phyloP scores from a whole-genome alignment of 1,140 invertebrate species.

The Bombus terrestris region DNA sequence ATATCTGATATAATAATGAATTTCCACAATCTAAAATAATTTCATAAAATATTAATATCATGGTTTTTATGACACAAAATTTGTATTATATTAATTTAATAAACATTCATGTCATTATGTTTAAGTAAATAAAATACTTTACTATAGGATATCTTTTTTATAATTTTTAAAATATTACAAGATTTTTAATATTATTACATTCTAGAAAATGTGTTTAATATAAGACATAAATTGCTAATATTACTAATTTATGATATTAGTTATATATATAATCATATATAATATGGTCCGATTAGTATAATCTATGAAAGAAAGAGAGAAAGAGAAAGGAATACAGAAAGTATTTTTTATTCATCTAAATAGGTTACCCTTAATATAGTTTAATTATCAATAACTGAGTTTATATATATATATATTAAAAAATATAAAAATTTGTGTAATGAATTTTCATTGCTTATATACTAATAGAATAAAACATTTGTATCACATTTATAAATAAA shows the following conservation, averaged over 20 bases:
- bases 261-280: too few relatives aligned
- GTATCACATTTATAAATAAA: not conserved
- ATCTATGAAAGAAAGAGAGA: too few relatives aligned
- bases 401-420: not conserved
- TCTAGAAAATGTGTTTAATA: not conserved
- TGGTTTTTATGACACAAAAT: not conserved
- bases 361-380: not conserved
- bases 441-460: not conserved
- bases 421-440: not conserved
- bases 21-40: slow-evolving; percentile 74
- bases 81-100: not conserved
- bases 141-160: not conserved
- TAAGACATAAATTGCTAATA: not conserved
- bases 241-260: too few relatives aligned
- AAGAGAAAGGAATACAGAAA: too few relatives aligned
- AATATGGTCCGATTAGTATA: too few relatives aligned
- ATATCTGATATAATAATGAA: slow-evolving; percentile 74
- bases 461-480: not conserved
- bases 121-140: not conserved
- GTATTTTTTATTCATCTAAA: not conserved
- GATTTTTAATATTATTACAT: not conserved
- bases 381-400: not conserved
- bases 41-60: slow-evolving; percentile 3
- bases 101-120: not conserved
- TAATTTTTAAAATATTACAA: too few relatives aligned